These are phyloP conservation scores for Drosophila tripunctata DNA, from an alignment of 2,888 invertebrate species.

Conservation along the genomic window DNA sequence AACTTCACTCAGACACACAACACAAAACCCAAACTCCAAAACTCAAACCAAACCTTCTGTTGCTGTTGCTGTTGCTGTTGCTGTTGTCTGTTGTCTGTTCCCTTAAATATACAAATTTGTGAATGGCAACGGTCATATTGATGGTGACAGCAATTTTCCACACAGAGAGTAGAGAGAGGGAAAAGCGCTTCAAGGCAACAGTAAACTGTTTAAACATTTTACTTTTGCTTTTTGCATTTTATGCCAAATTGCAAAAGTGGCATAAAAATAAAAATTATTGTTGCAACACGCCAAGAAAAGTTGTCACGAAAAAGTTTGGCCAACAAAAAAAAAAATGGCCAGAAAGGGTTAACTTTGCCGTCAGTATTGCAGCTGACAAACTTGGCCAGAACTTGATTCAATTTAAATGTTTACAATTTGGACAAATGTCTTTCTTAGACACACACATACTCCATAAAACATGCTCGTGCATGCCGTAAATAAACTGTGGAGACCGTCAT, in stretches of 20 bases:
- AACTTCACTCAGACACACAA: slow-evolving; percentile 32
- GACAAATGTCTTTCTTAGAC: slow-evolving; percentile 29
- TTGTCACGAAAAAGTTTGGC: slow-evolving; percentile 12
- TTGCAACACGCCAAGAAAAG: slow-evolving; percentile 46
- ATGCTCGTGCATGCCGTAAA: neutral
- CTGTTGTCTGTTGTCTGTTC: slow-evolving; percentile 17
- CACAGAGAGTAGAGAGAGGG: neutral
- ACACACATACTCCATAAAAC: neutral
- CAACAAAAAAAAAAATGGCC: neutral
- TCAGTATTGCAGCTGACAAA: slow-evolving; percentile 6
- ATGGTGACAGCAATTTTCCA: slow-evolving; percentile 20
- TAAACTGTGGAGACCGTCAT: slow-evolving; percentile 11
- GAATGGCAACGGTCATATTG: slow-evolving; percentile 35
- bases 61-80: too few relatives aligned
- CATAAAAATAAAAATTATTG: slow-evolving; percentile 45
- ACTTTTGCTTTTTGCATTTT: slow-evolving; percentile 26
- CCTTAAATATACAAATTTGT: slow-evolving; percentile 13
- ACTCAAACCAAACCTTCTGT: neutral
- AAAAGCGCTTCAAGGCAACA: slow-evolving; percentile 31
- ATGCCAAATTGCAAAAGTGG: slow-evolving; percentile 23
- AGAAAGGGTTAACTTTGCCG: neutral
- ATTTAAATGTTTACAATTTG: slow-evolving; percentile 57
- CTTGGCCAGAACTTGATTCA: slow-evolving; percentile 51
- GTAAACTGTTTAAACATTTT: slow-evolving; percentile 64
- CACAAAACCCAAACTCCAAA: neutral